A percentile compares a stretch with the other conserved stretches of the same genome.
Evolutionary conservation across 2,888 invertebrate genomes (phyloP).

Genomic region (Clistopyga incitator): DNA sequence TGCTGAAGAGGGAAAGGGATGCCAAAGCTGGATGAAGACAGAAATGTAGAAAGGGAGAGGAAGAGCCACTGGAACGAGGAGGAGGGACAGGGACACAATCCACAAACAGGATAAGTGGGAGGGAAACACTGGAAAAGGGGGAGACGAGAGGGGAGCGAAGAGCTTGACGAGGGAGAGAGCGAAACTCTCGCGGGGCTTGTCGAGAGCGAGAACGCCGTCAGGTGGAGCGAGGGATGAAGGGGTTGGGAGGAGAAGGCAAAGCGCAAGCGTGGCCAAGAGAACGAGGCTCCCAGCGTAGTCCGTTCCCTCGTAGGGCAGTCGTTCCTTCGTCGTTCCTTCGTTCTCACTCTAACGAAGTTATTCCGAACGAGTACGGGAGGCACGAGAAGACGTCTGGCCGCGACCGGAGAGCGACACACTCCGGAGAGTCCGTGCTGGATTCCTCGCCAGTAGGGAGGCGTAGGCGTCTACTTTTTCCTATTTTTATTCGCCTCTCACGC

Average conservation of each 20-base stretch:
- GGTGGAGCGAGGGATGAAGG: conserved; percentile 36
- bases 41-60: conserved; percentile 21
- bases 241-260: conserved; percentile 63
- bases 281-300: conserved; percentile 71
- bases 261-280: conserved; percentile 69
- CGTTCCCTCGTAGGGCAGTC: conserved; percentile 78
- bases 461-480: conserved; percentile 37
- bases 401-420: conserved; percentile 56
- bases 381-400: conserved; percentile 68
- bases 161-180: not conserved
- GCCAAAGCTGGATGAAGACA: conserved; percentile 48
- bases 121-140: not conserved
- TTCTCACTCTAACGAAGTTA: conserved; percentile 80
- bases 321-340: conserved; percentile 81
- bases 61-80: not conserved
- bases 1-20: conserved; percentile 37
- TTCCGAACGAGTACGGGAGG: conserved; percentile 73
- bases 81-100: not conserved
- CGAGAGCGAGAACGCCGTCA: not conserved
- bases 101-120: not conserved
- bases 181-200: not conserved
- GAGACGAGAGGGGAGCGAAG: not conserved
- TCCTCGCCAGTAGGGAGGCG: conserved; percentile 54
- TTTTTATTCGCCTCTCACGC: conserved; percentile 32
- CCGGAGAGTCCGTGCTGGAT: conserved; percentile 60